phyloP scores from a whole-genome alignment of 1,140 invertebrate species.

The Oreohelix idahoensis region DNA sequence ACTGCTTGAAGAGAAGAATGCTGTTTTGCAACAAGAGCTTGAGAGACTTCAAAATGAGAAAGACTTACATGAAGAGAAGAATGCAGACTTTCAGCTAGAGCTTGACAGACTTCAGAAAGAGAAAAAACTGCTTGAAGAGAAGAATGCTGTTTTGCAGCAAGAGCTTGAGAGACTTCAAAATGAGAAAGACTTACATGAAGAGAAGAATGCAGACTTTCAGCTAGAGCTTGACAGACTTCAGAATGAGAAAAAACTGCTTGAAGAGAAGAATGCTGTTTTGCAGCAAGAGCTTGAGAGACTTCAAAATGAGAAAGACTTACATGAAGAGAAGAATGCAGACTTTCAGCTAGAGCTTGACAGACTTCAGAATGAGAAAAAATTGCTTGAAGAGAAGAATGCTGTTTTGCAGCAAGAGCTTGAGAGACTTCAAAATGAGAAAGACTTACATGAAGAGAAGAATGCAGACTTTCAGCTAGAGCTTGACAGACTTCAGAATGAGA shows the following conservation, averaged over 20 bases:
- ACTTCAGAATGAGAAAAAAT: no score
- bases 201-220: neutral
- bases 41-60: neutral
- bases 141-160: neutral
- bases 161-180: neutral
- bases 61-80: neutral
- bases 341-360: neutral
- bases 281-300: neutral
- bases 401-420: no score
- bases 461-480: no score
- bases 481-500: no score
- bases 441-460: no score
- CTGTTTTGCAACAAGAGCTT: neutral
- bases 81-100: neutral
- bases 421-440: no score
- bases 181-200: neutral
- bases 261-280: neutral
- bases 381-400: no score
- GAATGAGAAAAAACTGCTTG: neutral
- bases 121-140: neutral
- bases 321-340: conserved; percentile 4
- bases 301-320: neutral
- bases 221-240: neutral
- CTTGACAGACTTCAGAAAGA: neutral
- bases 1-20: neutral